Conservation (phyloP, 2,113 vertebrate genomes). For the Australoheros scitulus region DNA sequence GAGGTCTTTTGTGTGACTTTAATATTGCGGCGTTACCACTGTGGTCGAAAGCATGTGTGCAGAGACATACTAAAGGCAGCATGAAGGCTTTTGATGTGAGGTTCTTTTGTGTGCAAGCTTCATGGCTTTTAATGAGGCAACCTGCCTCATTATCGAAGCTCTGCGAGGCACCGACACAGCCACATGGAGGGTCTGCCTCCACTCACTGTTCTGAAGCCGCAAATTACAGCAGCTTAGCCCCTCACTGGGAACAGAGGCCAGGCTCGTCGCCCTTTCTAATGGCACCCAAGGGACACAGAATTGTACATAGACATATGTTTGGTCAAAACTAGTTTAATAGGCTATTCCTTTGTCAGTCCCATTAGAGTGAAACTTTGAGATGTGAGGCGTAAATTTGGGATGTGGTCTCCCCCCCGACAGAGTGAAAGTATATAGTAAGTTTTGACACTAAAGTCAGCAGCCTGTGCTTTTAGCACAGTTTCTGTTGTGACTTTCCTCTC, state of each 20-base stretch:
- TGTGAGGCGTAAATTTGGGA: slow-evolving; percentile 12
- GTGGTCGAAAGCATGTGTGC: slow-evolving; percentile 54
- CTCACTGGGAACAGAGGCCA: slow-evolving; percentile 57
- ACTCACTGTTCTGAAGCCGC: slow-evolving; percentile 57
- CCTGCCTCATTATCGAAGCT: slow-evolving; percentile 72
- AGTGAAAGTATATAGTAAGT: slow-evolving; percentile 6
- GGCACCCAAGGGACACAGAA: slow-evolving; percentile 58
- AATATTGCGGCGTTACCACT: slow-evolving; percentile 24
- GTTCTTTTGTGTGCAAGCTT: slow-evolving; percentile 66
- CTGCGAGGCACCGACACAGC: slow-evolving; percentile 46
- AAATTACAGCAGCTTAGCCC: slow-evolving; percentile 74
- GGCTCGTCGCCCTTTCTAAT: slow-evolving; percentile 60
- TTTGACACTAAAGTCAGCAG: slow-evolving; percentile 10
- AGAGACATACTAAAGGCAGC: slow-evolving; percentile 47
- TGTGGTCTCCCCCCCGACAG: neutral
- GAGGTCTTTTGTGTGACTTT: slow-evolving; percentile 44
- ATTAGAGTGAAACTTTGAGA: slow-evolving; percentile 39
- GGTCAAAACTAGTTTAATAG: slow-evolving; percentile 42
- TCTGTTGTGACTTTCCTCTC: slow-evolving; percentile 50
- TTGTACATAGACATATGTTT: slow-evolving; percentile 43
- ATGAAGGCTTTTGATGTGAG: slow-evolving; percentile 70
- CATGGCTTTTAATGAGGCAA: slow-evolving; percentile 75
- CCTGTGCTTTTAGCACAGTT: neutral
- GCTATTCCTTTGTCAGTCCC: slow-evolving; percentile 31
- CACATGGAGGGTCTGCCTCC: slow-evolving; percentile 60